Evolutionary conservation across 2,888 invertebrate species (phyloP), one percentile per base, ranked within the genome.

Genomic region (Leptopilina myrica): DNA sequence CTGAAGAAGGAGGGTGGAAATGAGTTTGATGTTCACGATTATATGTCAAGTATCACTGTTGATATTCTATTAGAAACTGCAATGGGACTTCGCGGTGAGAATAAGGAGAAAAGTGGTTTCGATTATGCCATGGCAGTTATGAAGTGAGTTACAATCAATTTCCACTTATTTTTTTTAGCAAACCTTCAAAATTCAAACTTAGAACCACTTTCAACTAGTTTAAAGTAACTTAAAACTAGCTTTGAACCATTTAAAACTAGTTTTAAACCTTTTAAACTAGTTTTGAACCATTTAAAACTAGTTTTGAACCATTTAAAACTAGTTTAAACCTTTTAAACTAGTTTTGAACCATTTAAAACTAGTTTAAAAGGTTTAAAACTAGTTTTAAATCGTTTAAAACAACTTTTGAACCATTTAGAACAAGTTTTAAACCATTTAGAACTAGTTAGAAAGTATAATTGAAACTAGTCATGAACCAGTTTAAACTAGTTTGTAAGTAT

Each of bases 121-220:
- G 93, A 93, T 69, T 94, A 94, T 81, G 93, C 93, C 1, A 90
- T 92, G 88, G 93, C 94, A 65, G 93, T 94, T 1, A 94, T 94
- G 93, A 92, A 93, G 93, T 93, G 88, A 91, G 92, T 88, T 20
- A 15, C 33, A 33, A 33, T 33, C 5, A 33, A 33, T 5, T 40
- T 43, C 8, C 26, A 75, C 7, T n/a, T 64, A 5, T 15, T 20
- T 49, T 20, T 49, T 67, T 20, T 7, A 46, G 7, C 5, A 46
- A 46, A 46, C 46, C 9, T 9, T 9, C 9, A 46, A 46, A 46
- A 46, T 46, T 46, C 46, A 59, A 6, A 20, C 20, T 20, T 20
- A 20, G n/a, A 59, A 59, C 59, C n/a, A n/a, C 12, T 59, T 59
- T n/a, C 0, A 59, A 20, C 20, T 33, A 33, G 33, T 33, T 33